These are phyloP conservation scores for Gasterosteus aculeatus DNA, from an alignment of 2,113 vertebrate species.

Conservation along the genomic window DNA sequence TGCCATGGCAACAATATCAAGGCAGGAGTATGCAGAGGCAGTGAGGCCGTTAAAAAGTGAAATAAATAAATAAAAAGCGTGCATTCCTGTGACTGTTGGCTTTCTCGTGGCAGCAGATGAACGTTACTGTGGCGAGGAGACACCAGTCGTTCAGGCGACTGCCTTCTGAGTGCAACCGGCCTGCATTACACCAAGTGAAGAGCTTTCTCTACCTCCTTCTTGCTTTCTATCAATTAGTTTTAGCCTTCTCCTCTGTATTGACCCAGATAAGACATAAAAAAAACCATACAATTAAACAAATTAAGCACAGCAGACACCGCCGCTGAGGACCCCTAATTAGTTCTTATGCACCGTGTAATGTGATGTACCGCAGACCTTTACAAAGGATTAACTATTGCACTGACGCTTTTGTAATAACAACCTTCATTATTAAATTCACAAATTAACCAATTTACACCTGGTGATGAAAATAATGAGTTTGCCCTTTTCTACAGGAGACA, in stretches of 20 bases:
- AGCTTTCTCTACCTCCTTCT: background rate
- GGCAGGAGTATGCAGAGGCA: slow-evolving; percentile 10
- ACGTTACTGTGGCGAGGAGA: slow-evolving; percentile 20
- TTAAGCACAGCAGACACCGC: slow-evolving; percentile 24
- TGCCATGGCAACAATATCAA: slow-evolving; percentile 60
- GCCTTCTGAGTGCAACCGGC: slow-evolving; percentile 34
- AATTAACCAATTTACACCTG: background rate
- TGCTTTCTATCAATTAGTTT: slow-evolving; percentile 47
- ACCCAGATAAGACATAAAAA: slow-evolving; percentile 55
- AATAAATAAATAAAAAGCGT: slow-evolving; percentile 45
- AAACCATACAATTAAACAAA: slow-evolving; percentile 36
- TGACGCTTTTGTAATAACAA: background rate
- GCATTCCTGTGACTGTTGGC: slow-evolving; percentile 19
- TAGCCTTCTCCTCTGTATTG: slow-evolving; percentile 49
- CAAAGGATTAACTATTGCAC: background rate
- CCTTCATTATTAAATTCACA: background rate
- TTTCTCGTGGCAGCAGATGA: background rate
- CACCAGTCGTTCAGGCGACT: slow-evolving; percentile 17
- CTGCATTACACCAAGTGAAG: slow-evolving; percentile 20
- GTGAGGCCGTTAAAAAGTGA: slow-evolving; percentile 26
- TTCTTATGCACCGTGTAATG: background rate
- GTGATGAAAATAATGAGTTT: background rate
- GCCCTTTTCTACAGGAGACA: background rate
- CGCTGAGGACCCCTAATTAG: slow-evolving; percentile 22
- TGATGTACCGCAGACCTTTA: background rate